A percentile compares a stretch with the other conserved stretches of the same genome.
Evolutionary conservation across 2,113 vertebrate genomes (phyloP).

Genomic region (Tonatia bakeri): DNA sequence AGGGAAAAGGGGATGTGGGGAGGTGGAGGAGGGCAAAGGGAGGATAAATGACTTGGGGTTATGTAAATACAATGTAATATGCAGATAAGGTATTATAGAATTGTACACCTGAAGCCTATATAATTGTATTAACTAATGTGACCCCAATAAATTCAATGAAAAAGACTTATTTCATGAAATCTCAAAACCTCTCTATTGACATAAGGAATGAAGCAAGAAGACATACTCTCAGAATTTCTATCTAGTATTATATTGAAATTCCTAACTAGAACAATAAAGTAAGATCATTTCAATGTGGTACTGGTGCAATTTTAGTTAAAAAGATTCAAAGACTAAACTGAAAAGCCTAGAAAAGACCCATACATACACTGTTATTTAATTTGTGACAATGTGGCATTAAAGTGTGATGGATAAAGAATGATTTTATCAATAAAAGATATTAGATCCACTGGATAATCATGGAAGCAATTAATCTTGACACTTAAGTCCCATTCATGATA

Average conservation of each 20-base stretch:
- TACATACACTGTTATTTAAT: background rate
- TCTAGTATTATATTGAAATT: background rate
- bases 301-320: background rate
- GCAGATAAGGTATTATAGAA: background rate
- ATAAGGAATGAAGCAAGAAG: background rate
- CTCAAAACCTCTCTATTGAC: background rate
- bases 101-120: background rate
- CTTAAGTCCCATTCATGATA: background rate
- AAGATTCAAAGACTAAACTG: background rate
- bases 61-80: background rate
- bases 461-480: background rate
- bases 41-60: background rate
- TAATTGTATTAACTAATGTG: background rate
- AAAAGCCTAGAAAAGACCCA: background rate
- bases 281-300: background rate
- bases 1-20: background rate
- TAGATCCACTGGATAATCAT: background rate
- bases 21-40: background rate
- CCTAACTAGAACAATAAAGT: background rate
- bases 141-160: background rate
- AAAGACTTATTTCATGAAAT: background rate
- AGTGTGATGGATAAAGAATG: background rate
- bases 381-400: background rate
- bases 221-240: background rate
- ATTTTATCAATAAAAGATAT: background rate